phyloP scores from a whole-genome alignment of 2,888 invertebrate genomes.

The Perizoma affinitatum region DNA sequence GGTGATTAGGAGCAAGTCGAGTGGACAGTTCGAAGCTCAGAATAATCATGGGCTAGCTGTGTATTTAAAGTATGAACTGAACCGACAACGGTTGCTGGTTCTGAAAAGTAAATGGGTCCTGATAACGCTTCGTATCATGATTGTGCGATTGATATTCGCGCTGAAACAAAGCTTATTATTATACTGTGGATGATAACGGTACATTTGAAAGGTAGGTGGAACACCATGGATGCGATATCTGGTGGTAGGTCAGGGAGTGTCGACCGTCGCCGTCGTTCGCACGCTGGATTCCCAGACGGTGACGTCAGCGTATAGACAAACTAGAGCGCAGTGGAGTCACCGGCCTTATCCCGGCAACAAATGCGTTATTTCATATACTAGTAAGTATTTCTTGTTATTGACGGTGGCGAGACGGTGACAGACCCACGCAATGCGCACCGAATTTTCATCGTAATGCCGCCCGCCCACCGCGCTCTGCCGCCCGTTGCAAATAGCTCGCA shows the following conservation, averaged over 20 bases:
- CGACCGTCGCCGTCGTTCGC: slow-evolving; percentile 56
- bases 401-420: slow-evolving; percentile 80
- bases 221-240: slow-evolving; percentile 53
- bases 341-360: slow-evolving; percentile 73
- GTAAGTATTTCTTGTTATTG: slow-evolving; percentile 73
- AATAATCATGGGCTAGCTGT: slow-evolving; percentile 12
- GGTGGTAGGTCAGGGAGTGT: slow-evolving; percentile 80
- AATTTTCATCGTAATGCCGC: slow-evolving; percentile 61
- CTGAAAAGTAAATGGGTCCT: background rate
- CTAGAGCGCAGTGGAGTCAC: slow-evolving; percentile 78
- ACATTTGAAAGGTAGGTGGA: slow-evolving; percentile 34
- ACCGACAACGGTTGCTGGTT: slow-evolving; percentile 3
- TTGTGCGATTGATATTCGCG: background rate
- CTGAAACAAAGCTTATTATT: background rate
- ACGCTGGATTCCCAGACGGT: slow-evolving; percentile 80
- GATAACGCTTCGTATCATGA: background rate
- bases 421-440: slow-evolving; percentile 72
- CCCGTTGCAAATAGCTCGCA: slow-evolving; percentile 60
- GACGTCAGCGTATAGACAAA: slow-evolving; percentile 80
- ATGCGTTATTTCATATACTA: slow-evolving; percentile 72
- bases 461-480: slow-evolving; percentile 45
- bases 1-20: slow-evolving; percentile 31
- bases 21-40: slow-evolving; percentile 14
- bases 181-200: slow-evolving; percentile 9
- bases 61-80: slow-evolving; percentile 3